These are phyloP conservation scores for Caenorhabditis imperialis DNA, from an alignment of 2,888 invertebrate genomes.

Conservation along the genomic window DNA sequence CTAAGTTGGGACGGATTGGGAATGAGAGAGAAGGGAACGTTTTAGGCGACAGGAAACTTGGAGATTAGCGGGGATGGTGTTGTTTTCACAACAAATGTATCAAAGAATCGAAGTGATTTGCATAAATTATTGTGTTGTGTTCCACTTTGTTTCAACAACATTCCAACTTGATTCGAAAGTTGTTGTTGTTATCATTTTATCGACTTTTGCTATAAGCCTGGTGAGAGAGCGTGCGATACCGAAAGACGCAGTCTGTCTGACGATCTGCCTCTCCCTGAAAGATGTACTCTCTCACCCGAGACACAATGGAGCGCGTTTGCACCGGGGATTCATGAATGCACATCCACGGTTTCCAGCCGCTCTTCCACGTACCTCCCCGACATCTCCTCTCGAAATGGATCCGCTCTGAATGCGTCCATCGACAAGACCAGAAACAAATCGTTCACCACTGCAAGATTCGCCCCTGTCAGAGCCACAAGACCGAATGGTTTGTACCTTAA, in stretches of 20 bases:
- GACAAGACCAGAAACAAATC: conserved; percentile 32
- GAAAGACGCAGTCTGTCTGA: too few species aligned
- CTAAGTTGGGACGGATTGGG: conserved; percentile 2
- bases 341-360: conserved; percentile 31
- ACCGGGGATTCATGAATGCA: too few species aligned
- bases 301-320: too few species aligned
- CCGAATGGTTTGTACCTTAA: conserved; percentile 4
- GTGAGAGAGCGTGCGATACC: too few species aligned
- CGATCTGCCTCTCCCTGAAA: too few species aligned
- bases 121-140: too few species aligned
- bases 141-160: too few species aligned
- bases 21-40: conserved; percentile 2
- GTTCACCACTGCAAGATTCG: conserved; percentile 35
- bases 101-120: too few species aligned
- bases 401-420: conserved; percentile 15
- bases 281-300: too few species aligned
- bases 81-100: conserved; percentile 2
- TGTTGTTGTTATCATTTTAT: too few species aligned
- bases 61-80: conserved; percentile 10
- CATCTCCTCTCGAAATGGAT: conserved; percentile 21
- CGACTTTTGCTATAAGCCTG: too few species aligned
- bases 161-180: too few species aligned
- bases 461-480: conserved; percentile 4
- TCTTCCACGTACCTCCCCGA: conserved; percentile 23
- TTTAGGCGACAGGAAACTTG: background rate